Base-by-base conservation (phyloP, 2,888 invertebrate species). In the Calephelis perditalis region DNA sequence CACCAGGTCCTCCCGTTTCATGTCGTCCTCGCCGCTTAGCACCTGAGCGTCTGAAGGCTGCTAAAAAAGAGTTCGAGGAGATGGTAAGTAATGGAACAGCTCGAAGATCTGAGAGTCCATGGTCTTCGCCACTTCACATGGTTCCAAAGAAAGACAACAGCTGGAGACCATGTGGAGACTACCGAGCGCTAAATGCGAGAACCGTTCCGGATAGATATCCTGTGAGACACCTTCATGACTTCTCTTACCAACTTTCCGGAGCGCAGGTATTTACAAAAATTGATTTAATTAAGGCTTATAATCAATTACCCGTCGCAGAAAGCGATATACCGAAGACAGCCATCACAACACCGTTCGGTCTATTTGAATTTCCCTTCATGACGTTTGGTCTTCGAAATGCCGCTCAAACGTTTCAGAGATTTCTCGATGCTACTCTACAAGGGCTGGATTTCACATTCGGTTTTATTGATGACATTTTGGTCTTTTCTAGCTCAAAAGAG, bases 241-340 rank as follows among this genome's bases (percentile, higher is more conserved):
- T 57, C 43, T 8, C 26, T n/a, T 46, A 56, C n/a, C 57, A 52
- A n/a, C 11, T 57, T 7, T 26, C 54, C 11, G 49, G 55, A n/a
- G n/a, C 11, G 35, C 45, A 44, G 40, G 46, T 56, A 12, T 45
- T 55, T n/a, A 43, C 9, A 9, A 52, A 43, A 3, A 26, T 56
- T 6, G 43, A 56, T 9, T 52, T 60, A 47, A 57, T 63, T 5
- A 68, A 69, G 59, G 79, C 78, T 0, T 86, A 75, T 62, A 68
- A 79, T 43, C 79, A 83, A 54, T 79, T 87, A 11, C 78, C 78
- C 0, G 70, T 80, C 7, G 12, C 12, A 3, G 15, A 47, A 9
- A 0, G 40, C 60, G 78, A 82, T 62, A 70, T 82, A 7, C 35
- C 37, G 7, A 63, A 67, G 36, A 63, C 56, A 68, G 57, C 66